Evolutionary conservation across 2,888 invertebrate species (phyloP), one percentile per base, ranked within the genome.

Genomic region (Cephus spinipes): DNA sequence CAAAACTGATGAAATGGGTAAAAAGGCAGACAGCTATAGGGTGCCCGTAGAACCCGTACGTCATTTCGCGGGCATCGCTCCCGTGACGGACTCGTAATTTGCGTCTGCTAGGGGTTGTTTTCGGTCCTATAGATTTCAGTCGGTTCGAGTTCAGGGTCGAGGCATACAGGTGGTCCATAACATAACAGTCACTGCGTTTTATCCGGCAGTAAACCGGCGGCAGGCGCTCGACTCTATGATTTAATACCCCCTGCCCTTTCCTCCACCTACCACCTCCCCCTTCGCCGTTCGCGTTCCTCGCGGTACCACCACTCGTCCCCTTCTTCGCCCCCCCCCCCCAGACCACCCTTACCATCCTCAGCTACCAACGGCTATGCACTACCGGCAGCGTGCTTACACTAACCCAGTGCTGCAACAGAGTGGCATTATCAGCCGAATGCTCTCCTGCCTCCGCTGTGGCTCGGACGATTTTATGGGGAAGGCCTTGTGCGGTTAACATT

Each of bases 81-180:
- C 55, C 55, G 23, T 55, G 55, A 55, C 55, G 23, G 55, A 55
- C 55, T 55, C 55, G 55, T 55, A 23, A 55, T 55, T 55, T 55
- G 55, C 55, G 55, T 55, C 55, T 31, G 71, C 71, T 33, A 82
- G 81, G 80, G 82, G 83, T 83, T 84, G 82, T 85, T 88, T 84
- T 86, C 82, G 85, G 85, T 84, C 84, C 85, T 85, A 85, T 88
- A 89, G 87, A 88, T 88, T 88, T 85, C 85, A 85, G 85, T 84
- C 81, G 81, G 84, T 84, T 85, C 81, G 85, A 83, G 90, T 91
- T 91, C 90, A 90, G 89, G 90, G 90, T 90, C 90, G 90, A 86
- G 91, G 91, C 91, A 91, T 91, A 91, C 91, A 91, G 91, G 91
- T 91, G 91, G 91, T 91, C 91, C 91, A 91, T 91, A 91, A 91